Conservation (phyloP, 2,113 vertebrate species). For the Pongo abelii region DNA sequence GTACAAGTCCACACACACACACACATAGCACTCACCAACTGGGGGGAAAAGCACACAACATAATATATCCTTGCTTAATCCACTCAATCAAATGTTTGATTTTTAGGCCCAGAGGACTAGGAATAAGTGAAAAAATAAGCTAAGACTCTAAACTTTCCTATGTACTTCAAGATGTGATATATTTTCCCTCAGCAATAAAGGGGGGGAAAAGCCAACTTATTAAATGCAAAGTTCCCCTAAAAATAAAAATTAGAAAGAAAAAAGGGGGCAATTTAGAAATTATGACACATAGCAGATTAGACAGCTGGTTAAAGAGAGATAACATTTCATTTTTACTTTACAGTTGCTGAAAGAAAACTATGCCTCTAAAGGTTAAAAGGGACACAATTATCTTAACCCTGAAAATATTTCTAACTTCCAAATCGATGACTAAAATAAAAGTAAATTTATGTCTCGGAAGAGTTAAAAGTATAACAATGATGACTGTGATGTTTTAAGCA, state of each 20-base stretch:
- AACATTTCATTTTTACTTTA: slow-evolving; percentile 33
- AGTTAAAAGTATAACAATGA: not conserved
- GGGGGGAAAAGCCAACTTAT: not conserved
- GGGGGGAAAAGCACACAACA: not conserved
- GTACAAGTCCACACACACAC: not conserved
- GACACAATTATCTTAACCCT: not conserved
- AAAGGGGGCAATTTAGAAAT: not conserved
- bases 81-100: not conserved
- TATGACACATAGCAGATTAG: not conserved
- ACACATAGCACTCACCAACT: not conserved
- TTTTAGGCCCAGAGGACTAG: not conserved
- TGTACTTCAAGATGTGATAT: slow-evolving; percentile 20
- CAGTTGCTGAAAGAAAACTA: not conserved
- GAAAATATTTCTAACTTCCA: slow-evolving; percentile 20
- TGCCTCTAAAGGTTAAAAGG: not conserved
- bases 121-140: slow-evolving; percentile 16
- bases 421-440: not conserved
- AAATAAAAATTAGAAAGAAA: not conserved
- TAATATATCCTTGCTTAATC: not conserved
- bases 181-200: slow-evolving; percentile 8
- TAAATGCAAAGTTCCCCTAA: not conserved
- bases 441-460: not conserved
- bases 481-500: not conserved
- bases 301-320: not conserved
- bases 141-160: not conserved